Conservation (phyloP, 2,888 invertebrate species). For the Augiades crinisus region DNA sequence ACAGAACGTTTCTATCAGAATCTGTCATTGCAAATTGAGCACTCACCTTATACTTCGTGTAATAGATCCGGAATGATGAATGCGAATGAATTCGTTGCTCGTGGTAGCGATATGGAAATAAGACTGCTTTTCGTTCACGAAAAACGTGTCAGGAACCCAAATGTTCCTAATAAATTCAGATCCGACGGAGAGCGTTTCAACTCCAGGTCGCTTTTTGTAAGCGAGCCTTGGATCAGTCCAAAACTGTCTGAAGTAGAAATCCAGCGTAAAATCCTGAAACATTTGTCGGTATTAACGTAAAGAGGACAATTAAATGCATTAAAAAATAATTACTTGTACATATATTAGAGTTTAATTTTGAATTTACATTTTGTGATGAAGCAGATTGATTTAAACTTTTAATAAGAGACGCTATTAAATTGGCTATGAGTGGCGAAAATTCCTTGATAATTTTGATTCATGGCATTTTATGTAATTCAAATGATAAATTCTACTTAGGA, state of each 20-base stretch:
- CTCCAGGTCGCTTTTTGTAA: slow-evolving; percentile 92
- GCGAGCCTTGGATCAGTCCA: slow-evolving; percentile 98
- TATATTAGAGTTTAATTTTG: too few relatives aligned
- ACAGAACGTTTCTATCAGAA: not conserved
- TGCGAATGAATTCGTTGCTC: slow-evolving; percentile 99
- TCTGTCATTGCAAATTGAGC: slow-evolving; percentile 4
- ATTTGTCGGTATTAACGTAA: slow-evolving; percentile 25
- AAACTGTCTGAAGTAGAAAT: slow-evolving; percentile 99
- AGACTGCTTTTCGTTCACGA: slow-evolving; percentile 99
- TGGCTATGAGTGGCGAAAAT: not conserved
- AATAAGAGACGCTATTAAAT: not conserved
- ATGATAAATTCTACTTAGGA: too few relatives aligned
- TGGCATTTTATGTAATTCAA: too few relatives aligned
- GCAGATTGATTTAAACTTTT: not conserved
- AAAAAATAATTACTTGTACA: too few relatives aligned
- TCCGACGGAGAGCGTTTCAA: slow-evolving; percentile 95
- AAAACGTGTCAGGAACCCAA: slow-evolving; percentile 99
- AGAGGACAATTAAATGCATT: too few relatives aligned
- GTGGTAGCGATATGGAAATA: slow-evolving; percentile 99
- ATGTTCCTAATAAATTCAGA: slow-evolving; percentile 98
- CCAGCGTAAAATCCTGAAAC: slow-evolving; percentile 95
- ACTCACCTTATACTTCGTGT: slow-evolving; percentile 96
- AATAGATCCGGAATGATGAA: slow-evolving; percentile 96
- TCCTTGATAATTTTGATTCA: too few relatives aligned
- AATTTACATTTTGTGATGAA: not conserved